A percentile compares a stretch with the other conserved stretches of the same genome.
Evolutionary conservation across 1,140 invertebrate species (phyloP).

Genomic region (Drosophila murphyi): DNA sequence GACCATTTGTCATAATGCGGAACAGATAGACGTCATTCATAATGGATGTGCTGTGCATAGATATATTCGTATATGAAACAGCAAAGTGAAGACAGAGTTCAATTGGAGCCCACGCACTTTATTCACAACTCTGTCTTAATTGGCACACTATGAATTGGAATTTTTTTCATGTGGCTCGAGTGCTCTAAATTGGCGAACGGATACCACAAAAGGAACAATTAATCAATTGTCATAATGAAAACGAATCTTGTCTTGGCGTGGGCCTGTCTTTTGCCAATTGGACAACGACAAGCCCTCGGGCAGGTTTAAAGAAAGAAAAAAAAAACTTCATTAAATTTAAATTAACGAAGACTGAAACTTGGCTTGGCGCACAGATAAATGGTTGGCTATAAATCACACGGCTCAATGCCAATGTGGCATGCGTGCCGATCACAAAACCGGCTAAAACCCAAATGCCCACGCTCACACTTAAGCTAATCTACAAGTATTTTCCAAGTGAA

Average conservation of each 20-base stretch:
- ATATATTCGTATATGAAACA: neutral
- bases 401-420: constrained; percentile 54
- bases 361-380: constrained; percentile 51
- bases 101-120: constrained; percentile 29
- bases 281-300: constrained; percentile 55
- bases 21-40: constrained; percentile 45
- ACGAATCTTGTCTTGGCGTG: constrained; percentile 56
- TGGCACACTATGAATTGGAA: constrained; percentile 38
- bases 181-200: constrained; percentile 62
- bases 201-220: constrained; percentile 52
- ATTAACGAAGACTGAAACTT: constrained; percentile 47
- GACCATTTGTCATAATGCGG: constrained; percentile 77
- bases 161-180: constrained; percentile 19
- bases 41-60: constrained; percentile 38
- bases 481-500: constrained; percentile 29
- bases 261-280: constrained; percentile 43
- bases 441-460: constrained; percentile 44
- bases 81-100: constrained; percentile 4
- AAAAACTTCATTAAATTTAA: constrained; percentile 66
- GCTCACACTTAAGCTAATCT: constrained; percentile 11
- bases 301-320: neutral
- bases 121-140: constrained; percentile 37
- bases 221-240: constrained; percentile 72
- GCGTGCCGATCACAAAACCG: constrained; percentile 53
- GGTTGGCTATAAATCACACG: constrained; percentile 55